These are phyloP conservation scores for Arizona elegans DNA, from an alignment of 2,113 vertebrate genomes.

Conservation along the genomic window DNA sequence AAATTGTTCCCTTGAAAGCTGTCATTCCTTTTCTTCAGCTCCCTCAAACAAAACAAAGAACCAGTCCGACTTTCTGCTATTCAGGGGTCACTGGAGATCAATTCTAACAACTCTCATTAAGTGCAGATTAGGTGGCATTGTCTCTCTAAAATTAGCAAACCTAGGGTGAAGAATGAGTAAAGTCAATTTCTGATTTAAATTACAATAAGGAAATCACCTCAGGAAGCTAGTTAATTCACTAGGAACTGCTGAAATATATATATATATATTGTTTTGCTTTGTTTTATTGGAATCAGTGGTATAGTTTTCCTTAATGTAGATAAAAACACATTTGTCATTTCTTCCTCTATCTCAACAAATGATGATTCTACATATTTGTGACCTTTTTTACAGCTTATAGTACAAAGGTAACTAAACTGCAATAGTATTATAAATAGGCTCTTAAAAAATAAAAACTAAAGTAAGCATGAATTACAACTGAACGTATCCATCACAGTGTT, in stretches of 20 bases:
- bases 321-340: neutral
- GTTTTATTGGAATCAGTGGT: constrained; percentile 8
- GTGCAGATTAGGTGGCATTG: constrained; percentile 66
- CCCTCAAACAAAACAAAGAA: constrained; percentile 65
- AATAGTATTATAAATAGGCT: constrained; percentile 51
- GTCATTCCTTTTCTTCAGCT: constrained; percentile 65
- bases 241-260: neutral
- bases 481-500: fast-evolving
- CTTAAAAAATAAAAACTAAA: constrained; percentile 34
- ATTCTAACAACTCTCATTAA: constrained; percentile 68
- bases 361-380: constrained; percentile 10
- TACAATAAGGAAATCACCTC: constrained; percentile 43
- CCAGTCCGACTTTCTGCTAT: constrained; percentile 67
- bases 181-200: constrained; percentile 61
- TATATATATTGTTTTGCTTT: neutral
- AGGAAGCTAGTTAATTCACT: constrained; percentile 41
- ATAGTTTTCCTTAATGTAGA: neutral
- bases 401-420: constrained; percentile 26
- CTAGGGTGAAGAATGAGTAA: constrained; percentile 57
- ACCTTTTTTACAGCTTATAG: constrained; percentile 19
- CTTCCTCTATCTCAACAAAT: fast-evolving
- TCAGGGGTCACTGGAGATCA: constrained; percentile 68
- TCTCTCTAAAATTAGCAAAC: constrained; percentile 65
- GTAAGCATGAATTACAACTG: constrained; percentile 44
- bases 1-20: constrained; percentile 70